Base-by-base conservation (phyloP, 2,113 vertebrate genomes). In the Callorhinus ursinus region DNA sequence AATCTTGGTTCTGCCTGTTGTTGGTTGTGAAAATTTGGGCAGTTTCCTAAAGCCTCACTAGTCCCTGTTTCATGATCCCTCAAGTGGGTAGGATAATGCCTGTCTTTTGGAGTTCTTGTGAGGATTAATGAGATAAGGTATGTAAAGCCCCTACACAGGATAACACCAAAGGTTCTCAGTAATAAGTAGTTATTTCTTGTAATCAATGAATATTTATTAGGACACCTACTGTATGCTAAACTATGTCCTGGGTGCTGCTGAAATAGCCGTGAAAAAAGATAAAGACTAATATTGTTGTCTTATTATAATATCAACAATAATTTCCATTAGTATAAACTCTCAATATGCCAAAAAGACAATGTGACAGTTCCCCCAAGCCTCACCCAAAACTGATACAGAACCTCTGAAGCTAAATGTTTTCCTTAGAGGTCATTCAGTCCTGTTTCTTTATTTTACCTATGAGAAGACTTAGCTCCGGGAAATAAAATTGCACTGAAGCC, bases 401-500 rank as follows among this genome's bases (percentile, higher is more conserved):
- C 19, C 6, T 81, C 57, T 63, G 28, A 80, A 88, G 76, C 21
- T 22, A 46, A 16, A 59, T 87, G 55, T 63, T 76, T 87, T 24
- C 71, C 53, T 65, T 10, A 63, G n/a, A 97, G 16, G 57, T 46
- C 81, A 89, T 85, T 55, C 4, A 51, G 5, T 28, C 10, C 59
- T 91, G 72, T 72, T 59, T 96, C 51, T 90, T 80, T 87, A 90
- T 85, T 89, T 88, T 57, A 46, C 22, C 81, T 81, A 42, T 39
- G 69, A 90, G 71, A 88, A 97, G 85, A 96, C 33, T 84, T 69
- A 91, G 65, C 59, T 93, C n/a, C 7, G 22, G 72, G 65, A 93
- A 93, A 90, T 67, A 88, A 96, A 91, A 95, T 22, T 71, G 33
- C 57, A 71, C 76, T 81, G 49, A 95, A 71, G 24, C 74, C 46